phyloP scores from a whole-genome alignment of 2,888 invertebrate species.

The Steromphala cineraria region DNA sequence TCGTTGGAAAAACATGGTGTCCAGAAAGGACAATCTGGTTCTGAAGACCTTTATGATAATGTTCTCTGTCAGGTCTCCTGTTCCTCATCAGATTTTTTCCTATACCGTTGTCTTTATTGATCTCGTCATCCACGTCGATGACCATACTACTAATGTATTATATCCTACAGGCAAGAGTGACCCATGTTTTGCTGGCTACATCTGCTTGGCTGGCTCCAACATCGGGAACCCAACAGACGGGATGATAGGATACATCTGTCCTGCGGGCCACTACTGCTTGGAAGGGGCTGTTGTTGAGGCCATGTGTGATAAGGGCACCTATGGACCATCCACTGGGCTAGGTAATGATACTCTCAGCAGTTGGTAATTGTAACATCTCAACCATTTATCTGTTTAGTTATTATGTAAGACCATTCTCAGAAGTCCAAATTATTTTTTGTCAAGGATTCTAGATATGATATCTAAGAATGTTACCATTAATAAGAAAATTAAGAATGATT shows the following conservation, averaged over 20 bases:
- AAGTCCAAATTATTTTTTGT: too few species aligned
- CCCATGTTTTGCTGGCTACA: slow-evolving; percentile 68
- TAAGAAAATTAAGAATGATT: too few species aligned
- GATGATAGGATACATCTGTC: slow-evolving; percentile 69
- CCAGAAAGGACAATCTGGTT: too few species aligned
- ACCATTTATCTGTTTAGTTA: not conserved
- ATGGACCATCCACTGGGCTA: slow-evolving; percentile 51
- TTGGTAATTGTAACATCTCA: not conserved
- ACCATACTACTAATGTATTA: not conserved
- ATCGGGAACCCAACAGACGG: slow-evolving; percentile 63
- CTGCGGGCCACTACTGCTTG: slow-evolving; percentile 70
- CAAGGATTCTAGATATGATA: too few species aligned
- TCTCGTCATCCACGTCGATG: too few species aligned
- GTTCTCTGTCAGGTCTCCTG: too few species aligned
- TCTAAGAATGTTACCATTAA: too few species aligned
- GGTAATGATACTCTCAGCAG: slow-evolving; percentile 39
- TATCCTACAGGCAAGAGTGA: slow-evolving; percentile 57
- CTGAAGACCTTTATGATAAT: too few species aligned
- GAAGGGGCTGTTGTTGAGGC: slow-evolving; percentile 59
- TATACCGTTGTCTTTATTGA: too few species aligned
- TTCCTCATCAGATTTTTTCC: too few species aligned
- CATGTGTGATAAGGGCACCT: slow-evolving; percentile 62
- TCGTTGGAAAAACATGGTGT: too few species aligned
- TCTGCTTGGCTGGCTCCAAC: slow-evolving; percentile 68
- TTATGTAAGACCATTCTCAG: too few species aligned